A percentile compares a stretch with the other conserved stretches of the same genome.
Conservation (phyloP, 2,113 vertebrate genomes). For the Nipponia nippon region DNA sequence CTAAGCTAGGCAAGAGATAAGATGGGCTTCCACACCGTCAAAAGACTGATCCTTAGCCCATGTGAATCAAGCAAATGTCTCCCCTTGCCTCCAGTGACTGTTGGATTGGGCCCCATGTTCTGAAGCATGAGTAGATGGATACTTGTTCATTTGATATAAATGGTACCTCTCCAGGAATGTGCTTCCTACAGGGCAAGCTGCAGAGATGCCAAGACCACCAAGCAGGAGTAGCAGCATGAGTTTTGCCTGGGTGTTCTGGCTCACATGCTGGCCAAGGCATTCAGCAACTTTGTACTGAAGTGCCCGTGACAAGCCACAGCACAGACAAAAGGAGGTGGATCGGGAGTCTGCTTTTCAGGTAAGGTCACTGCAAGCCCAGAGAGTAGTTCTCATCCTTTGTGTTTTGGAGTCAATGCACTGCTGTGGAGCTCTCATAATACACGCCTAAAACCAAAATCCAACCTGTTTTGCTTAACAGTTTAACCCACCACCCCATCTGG, state of each 20-base stretch:
- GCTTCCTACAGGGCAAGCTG: neutral
- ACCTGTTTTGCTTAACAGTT: neutral
- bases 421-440: neutral
- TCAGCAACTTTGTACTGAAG: neutral
- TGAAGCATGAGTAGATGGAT: neutral
- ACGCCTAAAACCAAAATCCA: neutral
- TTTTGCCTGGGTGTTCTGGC: neutral
- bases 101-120: neutral
- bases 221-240: neutral
- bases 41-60: rapidly evolving
- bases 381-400: neutral
- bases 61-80: neutral
- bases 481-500: neutral
- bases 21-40: neutral
- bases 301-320: neutral
- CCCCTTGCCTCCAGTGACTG: neutral
- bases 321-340: neutral
- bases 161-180: neutral
- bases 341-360: neutral
- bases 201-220: neutral
- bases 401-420: neutral
- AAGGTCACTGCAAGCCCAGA: neutral
- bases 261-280: neutral
- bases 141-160: neutral
- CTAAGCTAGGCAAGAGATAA: neutral